Base-by-base conservation (phyloP, 37 sponge, comb jelly and placozoan genomes). In the Beroe forskalii region DNA sequence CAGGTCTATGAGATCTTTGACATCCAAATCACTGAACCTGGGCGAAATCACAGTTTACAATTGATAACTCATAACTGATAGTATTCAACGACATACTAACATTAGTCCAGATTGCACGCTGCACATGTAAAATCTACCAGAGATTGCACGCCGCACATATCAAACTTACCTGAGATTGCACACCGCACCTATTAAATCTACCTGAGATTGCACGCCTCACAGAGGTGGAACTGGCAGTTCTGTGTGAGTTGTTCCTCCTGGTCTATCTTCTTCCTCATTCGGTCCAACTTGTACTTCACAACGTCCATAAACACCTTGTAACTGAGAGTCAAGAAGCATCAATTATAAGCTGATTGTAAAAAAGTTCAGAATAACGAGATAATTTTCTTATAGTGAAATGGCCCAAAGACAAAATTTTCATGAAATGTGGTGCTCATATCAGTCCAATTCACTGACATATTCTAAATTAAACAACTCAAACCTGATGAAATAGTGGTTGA, bases 1-100 rank as follows among this genome's bases (percentile, higher is more conserved):
- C 14, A 37, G 75, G 22, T 72, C 75, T 22, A 72, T 38, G 2
- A 72, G 39, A 37, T 72, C 75, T 39, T 72, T 72, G 4, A 72
- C 75, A 36, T 72, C 75, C 20, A 72, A 39, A 72, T 72, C 75
- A 36, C 75, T 72, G 39, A 72, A 72, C 75, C 75, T 72, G 75
- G n/a, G n/a, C n/a, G n/a, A n/a, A n/a, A n/a, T n/a, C n/a, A 19
- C 60, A 55, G 9, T 55, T 55, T 19, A 17, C 17, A 55, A 55
- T 55, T 55, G 60, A 55, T 55, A 55, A 55, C 60, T 55, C 9
- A 17, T 55, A 55, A 55, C 17, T 55, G 60, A 55, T 55, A 55
- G 17, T 55, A n/a, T n/a, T n/a, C n/a, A n/a, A n/a, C n/a, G n/a
- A n/a, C n/a, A n/a, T n/a, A n/a, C n/a, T n/a, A n/a, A n/a, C n/a